These are phyloP conservation scores for Silvanus unidentatus DNA, from an alignment of 2,888 invertebrate genomes.

Conservation along the genomic window DNA sequence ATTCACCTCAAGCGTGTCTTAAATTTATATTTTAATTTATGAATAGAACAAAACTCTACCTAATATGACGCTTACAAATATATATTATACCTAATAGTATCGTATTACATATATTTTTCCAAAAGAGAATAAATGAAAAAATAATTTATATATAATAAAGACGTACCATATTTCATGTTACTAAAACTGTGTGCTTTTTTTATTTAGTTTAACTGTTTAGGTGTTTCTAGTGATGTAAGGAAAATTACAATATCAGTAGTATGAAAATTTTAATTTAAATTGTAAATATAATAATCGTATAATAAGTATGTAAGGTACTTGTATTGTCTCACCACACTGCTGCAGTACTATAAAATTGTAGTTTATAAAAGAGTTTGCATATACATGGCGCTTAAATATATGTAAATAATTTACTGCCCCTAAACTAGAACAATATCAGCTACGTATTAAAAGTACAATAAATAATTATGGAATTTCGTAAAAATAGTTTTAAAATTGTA, in stretches of 20 bases:
- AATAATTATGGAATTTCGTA: slow-evolving; percentile 7
- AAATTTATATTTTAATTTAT: slow-evolving; percentile 15
- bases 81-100: background rate
- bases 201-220: slow-evolving; percentile 21
- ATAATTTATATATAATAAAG: slow-evolving; percentile 5
- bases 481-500: background rate
- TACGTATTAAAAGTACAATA: slow-evolving; percentile 24
- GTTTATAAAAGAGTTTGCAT: background rate
- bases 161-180: background rate
- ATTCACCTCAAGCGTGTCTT: slow-evolving; percentile 36
- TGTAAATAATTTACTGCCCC: slow-evolving; percentile 22
- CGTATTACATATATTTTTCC: slow-evolving; percentile 16
- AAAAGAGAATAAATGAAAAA: slow-evolving; percentile 6
- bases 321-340: slow-evolving; percentile 15
- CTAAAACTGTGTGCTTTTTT: background rate
- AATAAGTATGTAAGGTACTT: background rate
- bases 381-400: slow-evolving; percentile 9
- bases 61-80: slow-evolving; percentile 5
- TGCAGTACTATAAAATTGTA: slow-evolving; percentile 24
- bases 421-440: slow-evolving; percentile 28
- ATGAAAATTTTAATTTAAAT: background rate
- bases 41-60: background rate
- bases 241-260: background rate
- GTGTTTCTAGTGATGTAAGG: slow-evolving; percentile 18
- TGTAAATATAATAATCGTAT: background rate